Evolutionary conservation across 2,888 invertebrate species (phyloP).

Genomic region (Nasonovia ribisnigri): DNA sequence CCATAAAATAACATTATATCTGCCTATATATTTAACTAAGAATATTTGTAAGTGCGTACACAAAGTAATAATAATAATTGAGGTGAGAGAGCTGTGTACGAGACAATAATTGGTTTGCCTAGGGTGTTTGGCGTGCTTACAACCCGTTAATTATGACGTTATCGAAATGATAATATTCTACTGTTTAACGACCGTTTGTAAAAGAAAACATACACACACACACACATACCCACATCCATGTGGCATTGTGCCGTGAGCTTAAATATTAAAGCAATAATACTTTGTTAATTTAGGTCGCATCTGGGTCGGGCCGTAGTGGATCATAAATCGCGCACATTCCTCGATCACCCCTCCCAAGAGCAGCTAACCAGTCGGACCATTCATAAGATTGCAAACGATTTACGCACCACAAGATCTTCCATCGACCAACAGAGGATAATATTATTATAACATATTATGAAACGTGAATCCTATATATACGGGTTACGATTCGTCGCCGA

Average conservation of each 20-base stretch:
- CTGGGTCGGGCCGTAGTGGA: constrained; percentile 2
- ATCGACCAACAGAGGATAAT: background rate
- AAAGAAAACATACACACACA: background rate
- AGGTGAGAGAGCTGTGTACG: background rate
- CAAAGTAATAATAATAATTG: background rate
- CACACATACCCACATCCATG: too few relatives aligned
- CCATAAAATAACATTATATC: background rate
- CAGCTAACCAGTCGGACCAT: background rate
- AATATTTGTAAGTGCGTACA: background rate
- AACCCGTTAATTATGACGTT: background rate
- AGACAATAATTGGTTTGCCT: background rate
- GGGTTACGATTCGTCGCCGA: background rate
- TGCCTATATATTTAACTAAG: background rate
- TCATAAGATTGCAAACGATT: background rate
- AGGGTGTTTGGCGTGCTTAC: background rate
- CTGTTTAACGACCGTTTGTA: background rate
- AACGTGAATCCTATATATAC: background rate
- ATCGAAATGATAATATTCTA: background rate
- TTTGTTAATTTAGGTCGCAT: constrained; percentile 15
- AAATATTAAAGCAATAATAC: background rate
- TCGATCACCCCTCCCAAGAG: background rate
- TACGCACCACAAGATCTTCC: background rate
- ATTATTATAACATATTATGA: background rate
- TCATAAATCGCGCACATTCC: constrained; percentile 35
- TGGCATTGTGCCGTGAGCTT: background rate